A percentile compares a stretch with the other conserved stretches of the same genome.
Conservation (phyloP, 1,140 invertebrate genomes). For the Drosophila lacteicornis region DNA sequence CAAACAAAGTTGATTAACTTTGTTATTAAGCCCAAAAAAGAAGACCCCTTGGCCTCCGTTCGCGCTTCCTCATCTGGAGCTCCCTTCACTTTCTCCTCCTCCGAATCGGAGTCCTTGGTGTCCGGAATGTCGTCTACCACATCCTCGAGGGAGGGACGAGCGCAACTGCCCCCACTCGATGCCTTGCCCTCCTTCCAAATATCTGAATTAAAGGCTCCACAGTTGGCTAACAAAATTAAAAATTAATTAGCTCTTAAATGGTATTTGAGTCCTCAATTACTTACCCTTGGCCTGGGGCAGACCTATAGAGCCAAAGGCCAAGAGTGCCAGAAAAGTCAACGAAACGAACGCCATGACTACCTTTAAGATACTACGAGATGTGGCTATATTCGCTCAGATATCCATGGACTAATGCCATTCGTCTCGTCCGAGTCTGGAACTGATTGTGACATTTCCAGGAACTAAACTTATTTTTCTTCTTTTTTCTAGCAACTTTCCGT, state of each 20-base stretch:
- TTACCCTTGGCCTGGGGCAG: conserved; percentile 10
- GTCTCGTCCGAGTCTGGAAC: conserved; percentile 5
- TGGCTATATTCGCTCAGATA: neutral
- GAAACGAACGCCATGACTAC: conserved; percentile 11
- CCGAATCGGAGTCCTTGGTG: neutral
- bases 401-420: conserved; percentile 7
- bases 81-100: no score
- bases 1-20: neutral
- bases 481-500: conserved; percentile 20
- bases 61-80: neutral
- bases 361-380: neutral
- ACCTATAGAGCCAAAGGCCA: neutral
- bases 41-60: neutral
- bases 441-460: conserved; percentile 11
- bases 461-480: neutral
- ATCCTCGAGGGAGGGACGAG: neutral
- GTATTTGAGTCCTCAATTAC: neutral
- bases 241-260: neutral
- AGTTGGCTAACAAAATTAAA: conserved; percentile 4
- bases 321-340: conserved; percentile 12
- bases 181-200: neutral
- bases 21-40: neutral
- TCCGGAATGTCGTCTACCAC: neutral
- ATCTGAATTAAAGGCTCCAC: neutral
- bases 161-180: conserved; percentile 4